A percentile compares a stretch with the other conserved stretches of the same genome.
phyloP scores from a whole-genome alignment of 1,140 invertebrate genomes.

The Cotesia vestalis region DNA sequence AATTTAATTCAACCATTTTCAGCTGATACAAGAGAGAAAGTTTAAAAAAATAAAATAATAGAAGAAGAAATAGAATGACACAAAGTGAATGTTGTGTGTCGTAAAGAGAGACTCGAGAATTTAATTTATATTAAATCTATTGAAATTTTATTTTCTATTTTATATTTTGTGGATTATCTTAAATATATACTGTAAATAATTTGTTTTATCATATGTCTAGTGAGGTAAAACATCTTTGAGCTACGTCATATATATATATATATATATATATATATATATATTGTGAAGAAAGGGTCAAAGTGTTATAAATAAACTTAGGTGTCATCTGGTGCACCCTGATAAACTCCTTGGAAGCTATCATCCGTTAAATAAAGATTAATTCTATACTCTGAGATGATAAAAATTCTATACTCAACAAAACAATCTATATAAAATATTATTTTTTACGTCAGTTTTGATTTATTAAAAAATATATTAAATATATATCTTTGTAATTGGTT shows the following conservation, averaged over 20 bases:
- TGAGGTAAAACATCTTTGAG: neutral
- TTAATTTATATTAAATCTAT: too few species aligned
- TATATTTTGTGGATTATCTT: too few species aligned
- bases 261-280: too few species aligned
- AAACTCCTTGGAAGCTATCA: slow-evolving; percentile 11
- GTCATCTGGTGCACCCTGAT: slow-evolving; percentile 22
- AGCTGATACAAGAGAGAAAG: neutral
- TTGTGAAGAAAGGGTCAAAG: slow-evolving; percentile 1
- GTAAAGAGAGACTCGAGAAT: slow-evolving; percentile 3
- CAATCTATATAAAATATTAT: too few species aligned
- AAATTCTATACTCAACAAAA: neutral
- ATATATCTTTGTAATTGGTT: too few species aligned
- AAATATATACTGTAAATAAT: too few species aligned
- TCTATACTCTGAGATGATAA: neutral
- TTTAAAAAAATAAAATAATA: neutral
- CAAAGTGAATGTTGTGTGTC: too few species aligned
- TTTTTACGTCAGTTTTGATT: too few species aligned
- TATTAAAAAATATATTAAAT: too few species aligned
- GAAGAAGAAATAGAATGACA: neutral
- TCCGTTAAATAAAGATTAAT: slow-evolving; percentile 18
- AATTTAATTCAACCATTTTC: slow-evolving; percentile 40
- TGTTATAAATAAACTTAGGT: slow-evolving; percentile 25
- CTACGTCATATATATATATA: neutral
- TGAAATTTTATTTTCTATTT: too few species aligned
- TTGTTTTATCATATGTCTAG: too few species aligned